Percentiles rank a stretch among this genome's conserved stretches.
Evolutionary conservation across 2,888 invertebrate genomes (phyloP).

Genomic region (Scaptomyza parva): DNA sequence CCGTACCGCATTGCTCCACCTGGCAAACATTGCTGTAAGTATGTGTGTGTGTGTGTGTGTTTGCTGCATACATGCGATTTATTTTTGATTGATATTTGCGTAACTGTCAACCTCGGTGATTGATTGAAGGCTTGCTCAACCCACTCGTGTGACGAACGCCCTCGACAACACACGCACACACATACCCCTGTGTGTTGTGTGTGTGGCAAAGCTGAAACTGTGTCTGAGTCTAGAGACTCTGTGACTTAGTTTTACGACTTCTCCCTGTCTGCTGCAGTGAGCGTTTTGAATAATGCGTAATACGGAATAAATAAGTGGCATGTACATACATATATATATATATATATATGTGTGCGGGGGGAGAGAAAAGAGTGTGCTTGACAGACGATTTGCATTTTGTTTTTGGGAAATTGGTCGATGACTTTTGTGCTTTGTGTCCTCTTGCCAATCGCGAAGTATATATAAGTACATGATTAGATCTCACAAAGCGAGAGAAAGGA

Average conservation of each 20-base stretch:
- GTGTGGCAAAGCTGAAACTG: slow-evolving; percentile 9
- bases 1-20: slow-evolving; percentile 17
- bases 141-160: neutral
- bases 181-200: neutral
- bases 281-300: slow-evolving; percentile 74
- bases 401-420: slow-evolving; percentile 61
- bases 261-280: slow-evolving; percentile 20
- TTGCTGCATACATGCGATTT: slow-evolving; percentile 76
- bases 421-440: slow-evolving; percentile 45
- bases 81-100: slow-evolving; percentile 80
- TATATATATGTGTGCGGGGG: slow-evolving; percentile 11
- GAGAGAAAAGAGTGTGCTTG: slow-evolving; percentile 54
- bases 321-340: slow-evolving; percentile 16
- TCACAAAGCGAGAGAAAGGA: no score
- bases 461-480: slow-evolving; percentile 1
- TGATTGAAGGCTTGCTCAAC: slow-evolving; percentile 69
- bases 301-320: slow-evolving; percentile 76
- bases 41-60: slow-evolving; percentile 2
- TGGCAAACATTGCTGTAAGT: slow-evolving; percentile 70
- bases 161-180: neutral
- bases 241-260: slow-evolving; percentile 5
- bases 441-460: slow-evolving; percentile 20
- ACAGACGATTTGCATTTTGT: slow-evolving; percentile 79
- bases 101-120: slow-evolving; percentile 77
- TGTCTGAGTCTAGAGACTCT: neutral